Percentiles rank a stretch among this genome's conserved stretches.
Conservation (phyloP, 2,113 vertebrate genomes). For the Bungarus multicinctus region DNA sequence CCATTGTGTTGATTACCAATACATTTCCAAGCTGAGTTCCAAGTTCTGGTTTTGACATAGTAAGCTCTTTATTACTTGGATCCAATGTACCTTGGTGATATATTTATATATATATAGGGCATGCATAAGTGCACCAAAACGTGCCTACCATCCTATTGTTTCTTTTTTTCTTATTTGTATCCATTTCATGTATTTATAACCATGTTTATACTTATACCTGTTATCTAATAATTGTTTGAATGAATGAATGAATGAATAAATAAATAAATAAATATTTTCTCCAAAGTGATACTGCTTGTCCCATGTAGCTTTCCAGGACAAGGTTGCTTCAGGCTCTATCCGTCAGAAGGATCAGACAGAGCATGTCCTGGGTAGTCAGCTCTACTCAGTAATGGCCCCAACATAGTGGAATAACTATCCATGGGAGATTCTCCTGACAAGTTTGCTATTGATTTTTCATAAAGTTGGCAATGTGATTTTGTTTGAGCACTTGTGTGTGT, state of each 20-base stretch:
- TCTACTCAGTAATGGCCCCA: not conserved
- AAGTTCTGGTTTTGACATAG: not conserved
- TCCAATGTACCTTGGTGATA: not conserved
- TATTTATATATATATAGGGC: no score
- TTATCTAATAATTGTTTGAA: no score
- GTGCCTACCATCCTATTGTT: no score
- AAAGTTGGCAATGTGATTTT: not conserved
- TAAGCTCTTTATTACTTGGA: not conserved
- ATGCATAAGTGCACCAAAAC: no score
- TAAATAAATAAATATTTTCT: no score
- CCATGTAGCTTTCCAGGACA: not conserved
- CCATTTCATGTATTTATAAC: no score
- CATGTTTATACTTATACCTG: no score
- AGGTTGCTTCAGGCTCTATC: not conserved
- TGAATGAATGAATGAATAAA: no score
- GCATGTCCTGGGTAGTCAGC: not conserved
- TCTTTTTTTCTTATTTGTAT: no score
- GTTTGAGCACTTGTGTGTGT: not conserved
- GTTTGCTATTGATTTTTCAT: not conserved
- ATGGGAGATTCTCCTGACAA: not conserved
- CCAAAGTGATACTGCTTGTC: not conserved
- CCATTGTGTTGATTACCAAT: not conserved
- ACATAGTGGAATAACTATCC: not conserved
- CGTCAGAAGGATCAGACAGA: not conserved
- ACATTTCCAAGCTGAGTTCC: not conserved